These are phyloP conservation scores for Hoplodrina ambigua DNA, from an alignment of 2,888 invertebrate genomes.

Conservation along the genomic window DNA sequence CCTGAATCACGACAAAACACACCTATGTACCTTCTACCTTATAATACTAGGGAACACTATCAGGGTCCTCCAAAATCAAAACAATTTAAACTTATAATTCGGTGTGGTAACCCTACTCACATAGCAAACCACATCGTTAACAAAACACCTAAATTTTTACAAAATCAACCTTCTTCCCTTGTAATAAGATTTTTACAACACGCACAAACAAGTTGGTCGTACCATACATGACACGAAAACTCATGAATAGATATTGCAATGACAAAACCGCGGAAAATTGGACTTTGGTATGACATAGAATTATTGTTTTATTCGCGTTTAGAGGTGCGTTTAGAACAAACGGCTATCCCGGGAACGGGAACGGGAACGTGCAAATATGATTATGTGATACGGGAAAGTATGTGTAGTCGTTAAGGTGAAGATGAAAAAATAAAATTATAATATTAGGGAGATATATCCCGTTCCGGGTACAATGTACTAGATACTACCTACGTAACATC, in stretches of 20 bases:
- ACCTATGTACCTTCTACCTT: slow-evolving; percentile 17
- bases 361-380: slow-evolving; percentile 44
- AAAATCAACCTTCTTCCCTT: slow-evolving; percentile 16
- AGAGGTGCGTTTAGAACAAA: slow-evolving; percentile 59
- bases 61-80: slow-evolving; percentile 48
- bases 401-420: slow-evolving; percentile 28
- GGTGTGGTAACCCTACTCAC: slow-evolving; percentile 65
- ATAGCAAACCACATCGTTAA: slow-evolving; percentile 15
- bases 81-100: slow-evolving; percentile 61
- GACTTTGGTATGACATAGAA: slow-evolving; percentile 71
- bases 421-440: slow-evolving; percentile 18
- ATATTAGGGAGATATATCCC: not conserved
- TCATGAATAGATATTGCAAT: slow-evolving; percentile 87
- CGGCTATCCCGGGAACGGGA: slow-evolving; percentile 35
- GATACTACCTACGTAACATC: no score
- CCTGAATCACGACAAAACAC: slow-evolving; percentile 40
- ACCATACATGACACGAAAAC: slow-evolving; percentile 71
- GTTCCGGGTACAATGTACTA: no score
- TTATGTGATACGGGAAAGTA: slow-evolving; percentile 23
- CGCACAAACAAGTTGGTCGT: slow-evolving; percentile 31
- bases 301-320: slow-evolving; percentile 74
- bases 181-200: slow-evolving; percentile 4
- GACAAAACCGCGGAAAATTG: slow-evolving; percentile 85
- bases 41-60: slow-evolving; percentile 36
- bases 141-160: not conserved